These are phyloP conservation scores for Rhinolophus sinicus DNA, from an alignment of 2,113 vertebrate species.

Conservation along the genomic window DNA sequence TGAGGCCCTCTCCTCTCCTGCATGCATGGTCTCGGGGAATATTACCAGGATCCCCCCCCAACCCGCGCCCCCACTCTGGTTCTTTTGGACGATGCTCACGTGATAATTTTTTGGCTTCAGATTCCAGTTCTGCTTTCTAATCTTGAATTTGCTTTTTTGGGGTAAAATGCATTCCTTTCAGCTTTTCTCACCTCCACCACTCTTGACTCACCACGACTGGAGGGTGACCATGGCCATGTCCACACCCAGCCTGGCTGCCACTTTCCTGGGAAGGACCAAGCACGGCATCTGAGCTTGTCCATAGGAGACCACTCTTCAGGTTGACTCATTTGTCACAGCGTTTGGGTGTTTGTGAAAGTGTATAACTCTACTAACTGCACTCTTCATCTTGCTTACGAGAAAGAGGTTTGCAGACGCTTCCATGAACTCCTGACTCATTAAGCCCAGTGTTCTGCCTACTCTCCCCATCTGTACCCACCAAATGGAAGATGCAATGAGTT, in stretches of 20 bases:
- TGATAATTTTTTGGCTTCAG: background rate
- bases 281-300: accelerated
- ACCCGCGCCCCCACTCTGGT: background rate
- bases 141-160: background rate
- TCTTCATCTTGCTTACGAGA: background rate
- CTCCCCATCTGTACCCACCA: background rate
- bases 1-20: background rate
- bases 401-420: background rate
- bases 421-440: background rate
- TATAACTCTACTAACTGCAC: background rate
- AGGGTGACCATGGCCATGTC: background rate
- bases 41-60: background rate
- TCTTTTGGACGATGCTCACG: background rate
- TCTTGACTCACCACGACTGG: background rate
- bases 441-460: background rate
- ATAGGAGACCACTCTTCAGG: background rate
- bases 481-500: background rate
- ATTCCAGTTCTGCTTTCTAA: background rate
- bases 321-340: background rate
- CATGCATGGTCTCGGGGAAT: background rate
- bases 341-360: background rate
- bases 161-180: background rate
- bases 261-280: background rate
- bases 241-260: background rate
- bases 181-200: background rate